Conservation (phyloP, 2,888 invertebrate genomes). For the Acanthosepion esculentum region DNA sequence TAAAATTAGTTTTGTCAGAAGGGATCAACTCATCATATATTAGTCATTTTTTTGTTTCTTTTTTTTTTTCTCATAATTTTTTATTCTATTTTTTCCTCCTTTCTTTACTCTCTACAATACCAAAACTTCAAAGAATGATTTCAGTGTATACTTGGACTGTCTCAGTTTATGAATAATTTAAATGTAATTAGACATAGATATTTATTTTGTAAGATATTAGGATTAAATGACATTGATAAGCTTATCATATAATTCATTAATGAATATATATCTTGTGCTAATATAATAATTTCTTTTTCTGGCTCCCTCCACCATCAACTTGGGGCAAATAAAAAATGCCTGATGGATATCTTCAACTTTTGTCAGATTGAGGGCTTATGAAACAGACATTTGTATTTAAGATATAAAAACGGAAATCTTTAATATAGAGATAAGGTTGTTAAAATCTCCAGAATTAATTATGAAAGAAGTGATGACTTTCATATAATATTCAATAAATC, state of each 20-base stretch:
- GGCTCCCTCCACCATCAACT: neutral
- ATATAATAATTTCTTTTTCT: neutral
- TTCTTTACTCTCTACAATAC: neutral
- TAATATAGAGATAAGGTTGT: neutral
- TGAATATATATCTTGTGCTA: no score
- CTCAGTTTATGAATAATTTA: neutral
- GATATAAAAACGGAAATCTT: neutral
- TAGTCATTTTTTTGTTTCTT: neutral
- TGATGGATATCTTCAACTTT: neutral
- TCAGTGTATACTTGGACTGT: neutral
- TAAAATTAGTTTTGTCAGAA: constrained; percentile 2
- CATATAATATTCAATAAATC: no score
- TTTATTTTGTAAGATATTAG: neutral
- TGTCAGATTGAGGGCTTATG: no score
- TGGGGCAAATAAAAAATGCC: neutral
- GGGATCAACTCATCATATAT: neutral
- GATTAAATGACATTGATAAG: neutral
- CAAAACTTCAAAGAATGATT: neutral
- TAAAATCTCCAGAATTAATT: neutral
- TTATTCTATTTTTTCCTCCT: neutral
- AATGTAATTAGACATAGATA: neutral
- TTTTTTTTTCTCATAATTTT: neutral
- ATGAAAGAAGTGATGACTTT: neutral
- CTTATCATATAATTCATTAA: no score
- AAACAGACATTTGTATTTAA: neutral